Evolutionary conservation across 2,888 invertebrate species (phyloP).

Genomic region (Halictus quadricinctus): DNA sequence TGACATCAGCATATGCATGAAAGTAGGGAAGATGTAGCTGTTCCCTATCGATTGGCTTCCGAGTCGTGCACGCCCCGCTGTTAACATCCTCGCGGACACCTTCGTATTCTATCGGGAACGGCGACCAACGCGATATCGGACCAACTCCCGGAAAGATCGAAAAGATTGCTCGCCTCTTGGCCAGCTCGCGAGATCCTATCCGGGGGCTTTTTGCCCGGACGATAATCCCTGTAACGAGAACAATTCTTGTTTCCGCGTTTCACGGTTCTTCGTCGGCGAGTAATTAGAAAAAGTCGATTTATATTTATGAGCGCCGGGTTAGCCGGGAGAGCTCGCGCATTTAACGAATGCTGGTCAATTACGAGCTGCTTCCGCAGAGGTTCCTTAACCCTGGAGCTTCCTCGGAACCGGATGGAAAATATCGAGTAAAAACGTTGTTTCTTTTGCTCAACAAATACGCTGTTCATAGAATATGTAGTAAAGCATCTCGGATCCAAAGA

Average conservation of each 20-base stretch:
- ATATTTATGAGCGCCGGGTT: constrained; percentile 77
- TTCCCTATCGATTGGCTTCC: constrained; percentile 74
- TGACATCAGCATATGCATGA: constrained; percentile 79
- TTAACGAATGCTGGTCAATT: constrained; percentile 1
- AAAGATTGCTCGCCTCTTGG: not conserved
- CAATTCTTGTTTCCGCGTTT: not conserved
- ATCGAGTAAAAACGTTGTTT: not conserved
- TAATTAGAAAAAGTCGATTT: constrained; percentile 80
- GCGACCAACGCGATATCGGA: constrained; percentile 6
- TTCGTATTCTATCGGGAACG: not conserved
- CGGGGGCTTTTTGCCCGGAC: not conserved
- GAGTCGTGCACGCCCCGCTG: constrained; percentile 56
- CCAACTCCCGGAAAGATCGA: not conserved
- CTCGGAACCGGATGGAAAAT: not conserved
- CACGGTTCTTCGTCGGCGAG: constrained; percentile 29
- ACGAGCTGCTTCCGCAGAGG: not conserved
- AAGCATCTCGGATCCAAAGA: not conserved
- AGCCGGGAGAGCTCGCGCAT: not conserved
- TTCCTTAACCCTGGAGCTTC: not conserved
- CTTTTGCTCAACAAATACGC: not conserved
- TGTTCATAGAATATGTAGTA: too few relatives aligned
- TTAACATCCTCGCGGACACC: constrained; percentile 44
- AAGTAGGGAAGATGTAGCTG: constrained; percentile 75
- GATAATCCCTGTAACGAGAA: not conserved
- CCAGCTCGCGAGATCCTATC: not conserved